Conservation (phyloP, 2,888 invertebrate genomes). For the Horisme vitalbata region DNA sequence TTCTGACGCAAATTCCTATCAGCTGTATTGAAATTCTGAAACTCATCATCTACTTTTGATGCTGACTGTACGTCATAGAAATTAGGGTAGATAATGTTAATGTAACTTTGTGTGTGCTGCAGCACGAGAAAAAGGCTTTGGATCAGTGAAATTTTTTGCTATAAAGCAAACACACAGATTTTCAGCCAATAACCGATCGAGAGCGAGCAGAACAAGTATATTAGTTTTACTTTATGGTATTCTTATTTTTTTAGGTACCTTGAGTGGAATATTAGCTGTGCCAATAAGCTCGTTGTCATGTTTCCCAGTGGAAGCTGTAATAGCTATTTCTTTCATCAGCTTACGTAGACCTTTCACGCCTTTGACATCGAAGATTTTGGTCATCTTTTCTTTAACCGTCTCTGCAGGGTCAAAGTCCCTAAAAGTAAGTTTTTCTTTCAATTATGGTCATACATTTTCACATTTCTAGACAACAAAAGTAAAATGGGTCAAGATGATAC, state of each 20-base stretch:
- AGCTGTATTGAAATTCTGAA: too few species aligned
- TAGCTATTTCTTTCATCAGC: constrained; percentile 93
- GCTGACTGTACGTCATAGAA: too few species aligned
- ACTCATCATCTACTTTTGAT: too few species aligned
- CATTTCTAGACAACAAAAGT: not conserved
- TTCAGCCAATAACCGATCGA: too few species aligned
- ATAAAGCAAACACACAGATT: too few species aligned
- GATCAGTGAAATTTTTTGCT: too few species aligned
- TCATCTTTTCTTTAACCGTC: constrained; percentile 93
- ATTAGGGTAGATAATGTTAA: too few species aligned
- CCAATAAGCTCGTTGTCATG: constrained; percentile 98
- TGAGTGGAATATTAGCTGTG: constrained; percentile 91
- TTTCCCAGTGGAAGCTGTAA: constrained; percentile 97
- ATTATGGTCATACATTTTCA: not conserved
- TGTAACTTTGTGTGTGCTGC: too few species aligned
- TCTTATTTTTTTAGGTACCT: constrained; percentile 77
- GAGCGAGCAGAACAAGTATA: too few species aligned
- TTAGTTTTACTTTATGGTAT: not conserved
- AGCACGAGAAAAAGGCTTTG: too few species aligned
- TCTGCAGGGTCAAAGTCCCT: constrained; percentile 96
- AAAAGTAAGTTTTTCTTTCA: constrained; percentile 28
- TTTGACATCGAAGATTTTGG: constrained; percentile 92
- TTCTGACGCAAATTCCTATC: too few species aligned
- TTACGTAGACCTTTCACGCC: constrained; percentile 92
- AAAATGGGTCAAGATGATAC: not conserved